Evolutionary conservation across 2,888 invertebrate species (phyloP), one percentile per base, ranked within the genome.

Genomic region (Tromatobia lineatoria): DNA sequence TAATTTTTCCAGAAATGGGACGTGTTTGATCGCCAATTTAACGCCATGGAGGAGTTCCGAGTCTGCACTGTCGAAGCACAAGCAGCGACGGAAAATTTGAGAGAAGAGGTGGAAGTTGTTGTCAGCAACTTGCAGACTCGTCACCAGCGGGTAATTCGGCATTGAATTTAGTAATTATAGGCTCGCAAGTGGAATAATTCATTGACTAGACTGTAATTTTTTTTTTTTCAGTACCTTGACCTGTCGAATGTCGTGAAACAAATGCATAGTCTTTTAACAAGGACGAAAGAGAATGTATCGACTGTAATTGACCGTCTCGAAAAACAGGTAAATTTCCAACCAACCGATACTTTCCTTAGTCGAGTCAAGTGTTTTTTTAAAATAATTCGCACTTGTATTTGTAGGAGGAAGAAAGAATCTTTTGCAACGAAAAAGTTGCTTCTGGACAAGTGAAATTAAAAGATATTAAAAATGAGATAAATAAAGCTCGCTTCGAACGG

Each of bases 41-140:
- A 89, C 47, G 89, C 91, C 81, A 93, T 93, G 92, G 92, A 92
- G 83, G 90, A 92, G 87, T 92, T 92, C 77, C 86, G 91, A 88
- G 70, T 92, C n/a, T 93, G 93, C 59, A 91, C 92, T 34, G 91
- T 92, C 6, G 93, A 93, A 81, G 93, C 91, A 38, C 93, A 93
- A 89, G 90, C 92, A 47, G 91, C 92, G 18, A 91, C 91, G 15
- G 92, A 93, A 87, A 91, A 93, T 79, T 90, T 93, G 42, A 88
- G 88, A 11, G 92, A 93, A 84, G 92, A 93, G 88, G 89, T 92
- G 73, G 88, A 87, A 50, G 82, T 86, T 7, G 88, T 92, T 50
- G 86, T 90, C 59, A 88, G 86, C 15, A 90, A 90, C 76, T 91
- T 93, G 66, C 89, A 89, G 76, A 86, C 83, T 47, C 90, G 90